Conservation (phyloP, 2,797 vertebrate species). For the Scyliorhinus canicula region DNA sequence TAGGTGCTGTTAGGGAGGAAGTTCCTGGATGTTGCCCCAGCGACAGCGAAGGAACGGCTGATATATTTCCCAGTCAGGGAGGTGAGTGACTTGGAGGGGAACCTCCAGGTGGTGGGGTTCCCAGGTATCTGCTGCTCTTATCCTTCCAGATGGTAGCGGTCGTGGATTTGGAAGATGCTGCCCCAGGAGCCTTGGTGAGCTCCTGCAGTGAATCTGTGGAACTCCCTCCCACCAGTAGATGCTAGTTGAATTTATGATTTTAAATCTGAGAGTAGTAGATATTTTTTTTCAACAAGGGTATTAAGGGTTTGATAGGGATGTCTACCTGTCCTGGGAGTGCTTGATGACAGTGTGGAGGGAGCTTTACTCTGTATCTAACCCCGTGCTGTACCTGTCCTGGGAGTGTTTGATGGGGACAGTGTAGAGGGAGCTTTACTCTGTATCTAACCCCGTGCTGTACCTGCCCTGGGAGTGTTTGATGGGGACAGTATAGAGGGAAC, state of each 20-base stretch:
- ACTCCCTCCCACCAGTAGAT: neutral
- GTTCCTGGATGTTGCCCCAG: too few species aligned
- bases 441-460: neutral
- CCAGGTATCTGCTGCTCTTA: too few species aligned
- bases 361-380: slow-evolving; percentile 6
- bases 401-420: neutral
- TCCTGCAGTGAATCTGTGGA: too few species aligned
- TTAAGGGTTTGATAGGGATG: neutral
- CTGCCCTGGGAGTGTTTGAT: neutral
- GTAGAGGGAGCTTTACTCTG: neutral
- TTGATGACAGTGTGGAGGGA: neutral
- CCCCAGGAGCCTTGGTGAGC: too few species aligned
- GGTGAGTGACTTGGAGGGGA: too few species aligned
- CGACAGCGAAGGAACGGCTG: too few species aligned
- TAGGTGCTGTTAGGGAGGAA: too few species aligned
- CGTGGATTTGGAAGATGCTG: too few species aligned
- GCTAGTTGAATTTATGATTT: neutral
- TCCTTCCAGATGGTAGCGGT: too few species aligned
- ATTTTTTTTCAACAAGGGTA: neutral
- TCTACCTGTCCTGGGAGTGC: neutral
- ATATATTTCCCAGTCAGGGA: too few species aligned
- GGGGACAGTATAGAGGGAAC: neutral
- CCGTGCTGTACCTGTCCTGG: neutral
- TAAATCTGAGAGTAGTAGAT: neutral
- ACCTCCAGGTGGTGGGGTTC: too few species aligned